A percentile compares a stretch with the other conserved stretches of the same genome.
Conservation (phyloP, 2,797 vertebrate species). For the Molossus alvarezi region DNA sequence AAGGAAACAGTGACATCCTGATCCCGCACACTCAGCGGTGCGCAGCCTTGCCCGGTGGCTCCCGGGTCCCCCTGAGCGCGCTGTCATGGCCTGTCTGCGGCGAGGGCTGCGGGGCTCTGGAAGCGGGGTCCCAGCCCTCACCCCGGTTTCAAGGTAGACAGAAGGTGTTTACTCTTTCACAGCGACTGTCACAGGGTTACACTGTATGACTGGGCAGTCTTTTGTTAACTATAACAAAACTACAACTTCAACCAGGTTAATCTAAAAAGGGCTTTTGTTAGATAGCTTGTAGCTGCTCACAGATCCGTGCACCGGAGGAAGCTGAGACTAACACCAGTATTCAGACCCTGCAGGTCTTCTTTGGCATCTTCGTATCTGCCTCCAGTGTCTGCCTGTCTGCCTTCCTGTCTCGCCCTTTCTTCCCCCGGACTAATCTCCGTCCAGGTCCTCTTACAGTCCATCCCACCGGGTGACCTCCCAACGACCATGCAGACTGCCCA, state of each 20-base stretch:
- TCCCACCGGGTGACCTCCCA: not conserved
- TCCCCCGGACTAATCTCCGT: not conserved
- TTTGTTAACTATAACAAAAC: not conserved
- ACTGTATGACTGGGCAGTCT: not conserved
- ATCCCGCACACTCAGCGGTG: not conserved
- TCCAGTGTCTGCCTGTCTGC: not conserved
- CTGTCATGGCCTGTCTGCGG: not conserved
- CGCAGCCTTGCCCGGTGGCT: accelerated
- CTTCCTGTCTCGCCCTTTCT: not conserved
- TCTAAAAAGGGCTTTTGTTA: not conserved
- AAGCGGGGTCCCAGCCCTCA: not conserved
- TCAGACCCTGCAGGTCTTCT: not conserved
- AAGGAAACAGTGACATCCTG: not conserved
- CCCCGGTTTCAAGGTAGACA: not conserved
- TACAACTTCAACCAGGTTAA: not conserved
- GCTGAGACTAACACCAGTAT: not conserved
- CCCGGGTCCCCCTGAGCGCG: accelerated
- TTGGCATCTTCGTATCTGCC: not conserved
- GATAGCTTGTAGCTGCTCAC: not conserved
- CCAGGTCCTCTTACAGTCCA: not conserved
- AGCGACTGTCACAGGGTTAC: not conserved
- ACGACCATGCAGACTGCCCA: not conserved
- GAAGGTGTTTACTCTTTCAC: not conserved
- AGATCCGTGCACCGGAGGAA: not conserved
- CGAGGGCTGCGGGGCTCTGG: accelerated